Conservation (phyloP, 2,113 vertebrate genomes). For the Brachyhypopomus occidentalis region DNA sequence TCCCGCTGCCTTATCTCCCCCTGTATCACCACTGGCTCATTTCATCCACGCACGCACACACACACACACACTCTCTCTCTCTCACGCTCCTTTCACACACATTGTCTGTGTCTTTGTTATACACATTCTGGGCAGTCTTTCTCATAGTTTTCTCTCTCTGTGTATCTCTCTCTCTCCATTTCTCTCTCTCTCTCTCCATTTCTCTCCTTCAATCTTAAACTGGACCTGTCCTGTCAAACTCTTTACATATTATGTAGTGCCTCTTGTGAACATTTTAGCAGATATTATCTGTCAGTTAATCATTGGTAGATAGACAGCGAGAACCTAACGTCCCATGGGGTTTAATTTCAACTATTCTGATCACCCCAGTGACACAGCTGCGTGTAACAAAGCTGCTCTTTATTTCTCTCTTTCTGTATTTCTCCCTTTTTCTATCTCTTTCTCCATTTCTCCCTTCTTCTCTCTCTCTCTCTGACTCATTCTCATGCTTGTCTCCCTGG, state of each 20-base stretch:
- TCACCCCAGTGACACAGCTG: constrained; percentile 69
- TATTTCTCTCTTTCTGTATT: background rate
- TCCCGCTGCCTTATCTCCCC: constrained; percentile 42
- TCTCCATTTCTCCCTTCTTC: constrained; percentile 58
- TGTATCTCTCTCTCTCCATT: constrained; percentile 47
- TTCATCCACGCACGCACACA: background rate
- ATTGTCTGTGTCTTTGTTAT: background rate
- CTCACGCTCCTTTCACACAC: background rate
- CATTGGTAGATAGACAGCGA: constrained; percentile 80
- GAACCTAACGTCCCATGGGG: constrained; percentile 86
- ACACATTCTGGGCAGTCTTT: background rate
- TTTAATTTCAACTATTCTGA: constrained; percentile 79
- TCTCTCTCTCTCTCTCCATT: constrained; percentile 59
- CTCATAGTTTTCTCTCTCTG: background rate
- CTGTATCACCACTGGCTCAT: constrained; percentile 40
- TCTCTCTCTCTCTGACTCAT: background rate
- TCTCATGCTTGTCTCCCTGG: background rate
- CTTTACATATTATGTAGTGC: background rate
- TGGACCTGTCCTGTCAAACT: constrained; percentile 37
- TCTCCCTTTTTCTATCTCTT: background rate
- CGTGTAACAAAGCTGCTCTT: constrained; percentile 66
- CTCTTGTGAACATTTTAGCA: background rate
- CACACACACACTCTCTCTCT: background rate
- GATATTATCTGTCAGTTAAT: constrained; percentile 90
- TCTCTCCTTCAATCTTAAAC: constrained; percentile 52